Percentiles rank a stretch among this genome's conserved stretches.
phyloP scores from a whole-genome alignment of 2,888 invertebrate genomes.

The Cheilosia impressa region DNA sequence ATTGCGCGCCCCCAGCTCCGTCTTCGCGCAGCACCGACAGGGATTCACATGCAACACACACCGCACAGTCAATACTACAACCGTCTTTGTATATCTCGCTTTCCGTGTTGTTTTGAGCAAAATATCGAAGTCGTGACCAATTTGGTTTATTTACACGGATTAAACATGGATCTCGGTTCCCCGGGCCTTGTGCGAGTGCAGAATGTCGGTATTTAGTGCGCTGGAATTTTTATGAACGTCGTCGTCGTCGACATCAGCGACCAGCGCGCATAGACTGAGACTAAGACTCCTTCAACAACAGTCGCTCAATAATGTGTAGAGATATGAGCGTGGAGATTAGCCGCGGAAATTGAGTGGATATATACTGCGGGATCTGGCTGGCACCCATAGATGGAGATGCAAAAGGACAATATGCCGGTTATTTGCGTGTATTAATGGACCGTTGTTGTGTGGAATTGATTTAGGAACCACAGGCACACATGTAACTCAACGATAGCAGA shows the following conservation, averaged over 20 bases:
- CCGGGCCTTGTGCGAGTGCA: slow-evolving; percentile 65
- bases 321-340: slow-evolving; percentile 57
- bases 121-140: slow-evolving; percentile 83
- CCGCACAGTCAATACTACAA: slow-evolving; percentile 17
- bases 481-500: slow-evolving; percentile 58
- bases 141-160: slow-evolving; percentile 83
- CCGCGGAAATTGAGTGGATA: slow-evolving; percentile 49
- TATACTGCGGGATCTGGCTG: slow-evolving; percentile 10
- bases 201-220: slow-evolving; percentile 73
- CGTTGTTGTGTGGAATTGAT: slow-evolving; percentile 62
- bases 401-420: slow-evolving; percentile 37
- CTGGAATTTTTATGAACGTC: slow-evolving; percentile 61
- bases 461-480: slow-evolving; percentile 61
- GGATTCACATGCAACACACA: slow-evolving; percentile 53
- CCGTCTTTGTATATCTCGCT: slow-evolving; percentile 17
- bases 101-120: slow-evolving; percentile 67
- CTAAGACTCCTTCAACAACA: slow-evolving; percentile 36
- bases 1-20: slow-evolving; percentile 19
- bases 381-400: slow-evolving; percentile 37
- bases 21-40: slow-evolving; percentile 11
- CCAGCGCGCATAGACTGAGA: neutral
- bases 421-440: slow-evolving; percentile 69
- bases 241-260: slow-evolving; percentile 17
- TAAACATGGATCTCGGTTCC: slow-evolving; percentile 80
- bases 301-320: slow-evolving; percentile 34